These are phyloP conservation scores for Tapirus terrestris DNA, from an alignment of 2,113 vertebrate species.

Conservation along the genomic window DNA sequence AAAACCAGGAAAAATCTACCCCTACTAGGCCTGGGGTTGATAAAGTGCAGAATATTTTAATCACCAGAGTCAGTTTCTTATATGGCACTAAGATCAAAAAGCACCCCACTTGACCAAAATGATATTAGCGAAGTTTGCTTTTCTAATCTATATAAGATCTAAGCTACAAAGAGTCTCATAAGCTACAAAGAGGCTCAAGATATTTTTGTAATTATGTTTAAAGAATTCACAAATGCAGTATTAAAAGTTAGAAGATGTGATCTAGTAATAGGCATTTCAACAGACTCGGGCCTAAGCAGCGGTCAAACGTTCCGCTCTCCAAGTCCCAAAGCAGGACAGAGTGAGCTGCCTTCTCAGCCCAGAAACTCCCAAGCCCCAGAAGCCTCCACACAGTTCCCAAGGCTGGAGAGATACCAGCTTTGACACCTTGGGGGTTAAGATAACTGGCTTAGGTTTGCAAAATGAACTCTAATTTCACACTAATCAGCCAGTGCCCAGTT, in stretches of 20 bases:
- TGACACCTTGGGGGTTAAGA: background rate
- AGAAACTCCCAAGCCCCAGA: background rate
- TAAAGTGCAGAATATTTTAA: background rate
- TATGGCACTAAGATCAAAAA: background rate
- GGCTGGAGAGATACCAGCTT: background rate
- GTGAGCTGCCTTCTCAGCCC: background rate
- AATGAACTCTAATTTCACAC: background rate
- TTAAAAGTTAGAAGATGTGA: background rate
- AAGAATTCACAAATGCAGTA: background rate
- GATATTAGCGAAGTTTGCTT: background rate
- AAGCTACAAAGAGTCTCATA: background rate
- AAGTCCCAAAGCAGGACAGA: background rate
- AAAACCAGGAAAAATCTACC: background rate
- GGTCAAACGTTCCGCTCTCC: background rate
- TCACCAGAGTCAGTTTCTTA: background rate
- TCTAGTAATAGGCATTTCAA: background rate
- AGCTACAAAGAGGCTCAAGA: background rate
- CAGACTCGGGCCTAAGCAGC: background rate
- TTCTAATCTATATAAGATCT: background rate
- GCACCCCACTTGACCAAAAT: background rate
- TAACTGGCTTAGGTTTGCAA: background rate
- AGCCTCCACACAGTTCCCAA: background rate
- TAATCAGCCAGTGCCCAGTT: background rate
- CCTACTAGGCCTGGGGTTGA: background rate
- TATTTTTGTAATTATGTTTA: background rate